Evolutionary conservation across 2,113 vertebrate genomes (phyloP), one percentile per base, ranked within the genome.

Genomic region (Phylloscopus trochiloides): DNA sequence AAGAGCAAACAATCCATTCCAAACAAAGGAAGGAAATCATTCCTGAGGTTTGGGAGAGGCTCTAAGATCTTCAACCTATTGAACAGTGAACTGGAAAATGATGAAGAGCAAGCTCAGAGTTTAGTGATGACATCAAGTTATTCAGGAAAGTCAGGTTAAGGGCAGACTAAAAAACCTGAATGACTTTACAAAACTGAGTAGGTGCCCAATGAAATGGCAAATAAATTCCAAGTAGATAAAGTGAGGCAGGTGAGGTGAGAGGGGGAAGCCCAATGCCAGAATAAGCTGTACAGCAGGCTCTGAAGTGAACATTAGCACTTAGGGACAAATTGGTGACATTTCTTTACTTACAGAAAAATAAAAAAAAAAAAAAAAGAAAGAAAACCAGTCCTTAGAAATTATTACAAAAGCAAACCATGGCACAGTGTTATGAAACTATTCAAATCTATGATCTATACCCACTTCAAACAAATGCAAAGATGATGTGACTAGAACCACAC

Each of bases 241-340:
- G 11, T 15, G 43, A 55, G 19, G n/a, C 0, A 0, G 6, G 5
- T 62, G 48, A 54, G 17, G 24, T 8, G 21, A 12, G 2, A 28
- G 11, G 34, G 3, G 9, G 26, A 50, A 75, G 29, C 29, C 18
- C 11, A 51, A 22, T 25, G 65, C 36, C 51, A 74, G 45, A 81
- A 65, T 51, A n/a, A 59, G 10, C 15, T 34, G 26, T 31, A 62
- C 2, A 7, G 26, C 8, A 59, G 52, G 28, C 8, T 74, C 50
- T 74, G n/a, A 74, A 55, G 15, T n/a, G 29, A 74, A 40, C 9
- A 24, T 48, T 12, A 40, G 48, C 42, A 55, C 18, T 47, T n/a
- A 25, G 19, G 40, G 45, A 73, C 19, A 65, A 80, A 55, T 77
- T 4, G 4, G 5, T 12, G 10, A 88, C 0, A 0, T 73, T 85